These are phyloP conservation scores for Microtus obscurus DNA, from an alignment of 2,797 vertebrate genomes.

Conservation along the genomic window DNA sequence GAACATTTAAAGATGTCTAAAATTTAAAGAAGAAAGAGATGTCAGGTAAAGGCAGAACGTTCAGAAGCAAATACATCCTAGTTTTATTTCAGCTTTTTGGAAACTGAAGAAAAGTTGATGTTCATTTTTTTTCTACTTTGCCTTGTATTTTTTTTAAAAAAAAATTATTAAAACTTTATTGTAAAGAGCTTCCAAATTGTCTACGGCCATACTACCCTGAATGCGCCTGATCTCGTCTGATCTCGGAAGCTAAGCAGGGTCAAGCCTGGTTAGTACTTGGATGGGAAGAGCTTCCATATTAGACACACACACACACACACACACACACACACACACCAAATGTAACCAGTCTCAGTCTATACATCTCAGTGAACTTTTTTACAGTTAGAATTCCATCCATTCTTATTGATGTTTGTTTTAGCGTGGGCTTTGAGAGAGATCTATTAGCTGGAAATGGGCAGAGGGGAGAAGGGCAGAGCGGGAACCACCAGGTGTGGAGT, in stretches of 20 bases:
- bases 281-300: background rate
- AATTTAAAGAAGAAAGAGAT: slow-evolving; percentile 61
- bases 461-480: background rate
- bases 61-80: slow-evolving; percentile 42
- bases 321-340: background rate
- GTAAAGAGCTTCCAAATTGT: background rate
- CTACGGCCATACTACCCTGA: too few species aligned
- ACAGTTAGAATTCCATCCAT: background rate
- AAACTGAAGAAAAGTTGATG: slow-evolving; percentile 17
- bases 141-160: background rate
- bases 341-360: background rate
- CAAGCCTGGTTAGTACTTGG: too few species aligned
- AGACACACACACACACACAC: background rate
- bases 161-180: background rate
- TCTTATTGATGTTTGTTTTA: slow-evolving; percentile 18
- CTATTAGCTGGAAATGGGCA: slow-evolving; percentile 6
- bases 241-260: too few species aligned
- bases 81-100: background rate
- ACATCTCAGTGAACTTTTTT: background rate
- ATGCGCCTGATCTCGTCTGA: too few species aligned
- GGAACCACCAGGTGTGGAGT: background rate
- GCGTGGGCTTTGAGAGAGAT: background rate
- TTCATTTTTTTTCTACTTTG: background rate
- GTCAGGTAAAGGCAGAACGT: slow-evolving; percentile 63
- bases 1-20: slow-evolving; percentile 68